These are phyloP conservation scores for Chrysolina americana DNA, from an alignment of 2,888 invertebrate species.

Conservation along the genomic window DNA sequence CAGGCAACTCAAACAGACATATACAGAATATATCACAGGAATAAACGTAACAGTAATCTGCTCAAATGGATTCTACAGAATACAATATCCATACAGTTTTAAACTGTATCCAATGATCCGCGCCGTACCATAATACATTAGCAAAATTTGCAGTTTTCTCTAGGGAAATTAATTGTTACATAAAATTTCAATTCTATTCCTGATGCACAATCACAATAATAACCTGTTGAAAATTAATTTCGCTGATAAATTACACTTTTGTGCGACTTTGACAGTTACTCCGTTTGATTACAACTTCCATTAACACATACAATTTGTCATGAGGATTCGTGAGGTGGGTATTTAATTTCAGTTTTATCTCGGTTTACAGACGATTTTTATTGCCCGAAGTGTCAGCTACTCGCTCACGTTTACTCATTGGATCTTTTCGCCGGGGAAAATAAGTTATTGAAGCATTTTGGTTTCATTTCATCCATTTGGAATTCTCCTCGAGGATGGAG, in stretches of 20 bases:
- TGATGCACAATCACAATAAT: not conserved
- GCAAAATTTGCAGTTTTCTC: too few species aligned
- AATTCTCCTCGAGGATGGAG: not conserved
- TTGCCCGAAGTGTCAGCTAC: not conserved
- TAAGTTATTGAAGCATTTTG: not conserved
- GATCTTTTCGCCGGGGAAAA: not conserved
- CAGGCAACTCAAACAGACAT: too few species aligned
- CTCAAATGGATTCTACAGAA: too few species aligned
- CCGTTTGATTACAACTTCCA: conserved; percentile 36
- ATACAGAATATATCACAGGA: too few species aligned
- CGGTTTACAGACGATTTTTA: conserved; percentile 4
- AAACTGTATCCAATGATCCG: too few species aligned
- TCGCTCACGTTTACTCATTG: not conserved
- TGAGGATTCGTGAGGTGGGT: conserved; percentile 5
- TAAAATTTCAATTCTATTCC: not conserved
- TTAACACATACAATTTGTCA: conserved; percentile 32
- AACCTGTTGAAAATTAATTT: conserved; percentile 2
- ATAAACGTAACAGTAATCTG: too few species aligned
- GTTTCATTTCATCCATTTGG: not conserved
- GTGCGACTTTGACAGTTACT: conserved; percentile 36
- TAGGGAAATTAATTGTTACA: too few species aligned
- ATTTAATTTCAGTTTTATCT: not conserved
- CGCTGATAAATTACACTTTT: conserved; percentile 32
- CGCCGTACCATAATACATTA: too few species aligned
- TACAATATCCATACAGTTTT: too few species aligned